phyloP scores from a whole-genome alignment of 2,113 vertebrate genomes.

The Peromyscus leucopus region DNA sequence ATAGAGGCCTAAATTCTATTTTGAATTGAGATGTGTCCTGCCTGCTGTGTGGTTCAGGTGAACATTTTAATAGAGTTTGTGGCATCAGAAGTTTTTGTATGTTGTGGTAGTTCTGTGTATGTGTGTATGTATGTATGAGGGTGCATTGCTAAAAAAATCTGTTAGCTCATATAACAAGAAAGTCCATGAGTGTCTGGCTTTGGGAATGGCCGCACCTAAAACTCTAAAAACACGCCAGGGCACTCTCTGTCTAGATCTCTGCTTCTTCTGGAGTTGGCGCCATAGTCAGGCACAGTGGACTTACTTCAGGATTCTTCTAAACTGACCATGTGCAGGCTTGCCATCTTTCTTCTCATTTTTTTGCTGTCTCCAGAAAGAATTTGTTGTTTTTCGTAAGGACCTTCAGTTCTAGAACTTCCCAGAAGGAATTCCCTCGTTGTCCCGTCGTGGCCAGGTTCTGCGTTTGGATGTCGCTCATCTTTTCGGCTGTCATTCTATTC shows the following conservation, averaged over 20 bases:
- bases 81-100: not conserved
- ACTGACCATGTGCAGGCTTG: not conserved
- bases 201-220: not conserved
- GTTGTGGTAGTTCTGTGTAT: not conserved
- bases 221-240: not conserved
- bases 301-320: not conserved
- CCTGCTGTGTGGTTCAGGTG: not conserved
- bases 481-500: not conserved
- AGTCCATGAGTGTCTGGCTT: not conserved
- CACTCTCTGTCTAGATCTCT: not conserved
- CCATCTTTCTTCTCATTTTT: not conserved
- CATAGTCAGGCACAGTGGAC: not conserved
- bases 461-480: not conserved
- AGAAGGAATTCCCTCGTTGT: not conserved
- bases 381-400: not conserved
- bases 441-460: not conserved
- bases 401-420: not conserved
- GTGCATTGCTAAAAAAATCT: not conserved
- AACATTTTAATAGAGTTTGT: not conserved
- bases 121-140: not conserved
- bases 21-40: not conserved
- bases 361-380: slow-evolving; percentile 4
- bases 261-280: not conserved
- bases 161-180: not conserved
- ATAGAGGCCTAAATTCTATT: not conserved